A percentile compares a stretch with the other conserved stretches of the same genome.
Evolutionary conservation across 2,888 invertebrate species (phyloP).

Genomic region (Scaptomyza polygonia): DNA sequence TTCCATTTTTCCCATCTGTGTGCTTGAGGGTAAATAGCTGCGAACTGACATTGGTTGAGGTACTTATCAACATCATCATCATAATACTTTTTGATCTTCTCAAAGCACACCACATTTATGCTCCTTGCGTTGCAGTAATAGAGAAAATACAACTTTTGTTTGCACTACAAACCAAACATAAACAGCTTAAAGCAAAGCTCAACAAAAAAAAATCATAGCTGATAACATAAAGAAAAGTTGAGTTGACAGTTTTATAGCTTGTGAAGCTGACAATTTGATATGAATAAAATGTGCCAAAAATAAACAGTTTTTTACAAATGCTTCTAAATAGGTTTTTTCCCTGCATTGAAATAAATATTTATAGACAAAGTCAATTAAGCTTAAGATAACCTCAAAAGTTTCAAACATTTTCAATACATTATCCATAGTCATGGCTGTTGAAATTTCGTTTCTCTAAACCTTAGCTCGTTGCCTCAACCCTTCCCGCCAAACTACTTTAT

Average conservation of each 20-base stretch:
- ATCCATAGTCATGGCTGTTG: conserved; percentile 10
- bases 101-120: conserved; percentile 24
- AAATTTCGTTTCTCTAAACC: conserved; percentile 25
- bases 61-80: conserved; percentile 16
- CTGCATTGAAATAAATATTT: not conserved
- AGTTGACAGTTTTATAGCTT: conserved; percentile 13
- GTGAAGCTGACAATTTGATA: conserved; percentile 18
- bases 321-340: not conserved
- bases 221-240: conserved; percentile 19
- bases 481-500: conserved; percentile 37
- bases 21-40: conserved; percentile 35
- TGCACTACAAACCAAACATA: conserved; percentile 64
- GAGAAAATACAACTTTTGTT: conserved; percentile 42
- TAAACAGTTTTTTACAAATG: not conserved
- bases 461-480: conserved; percentile 27
- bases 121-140: conserved; percentile 23
- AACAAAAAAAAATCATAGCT: conserved; percentile 24
- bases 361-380: not conserved
- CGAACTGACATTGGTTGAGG: conserved; percentile 38
- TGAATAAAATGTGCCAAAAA: not conserved
- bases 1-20: conserved; percentile 8
- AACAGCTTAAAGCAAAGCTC: conserved; percentile 63
- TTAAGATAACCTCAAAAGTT: too few relatives aligned
- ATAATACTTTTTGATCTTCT: conserved; percentile 25
- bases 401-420: conserved; percentile 33